Evolutionary conservation across 2,888 invertebrate species (phyloP), one percentile per base, ranked within the genome.

Genomic region (Anticlea derivata): DNA sequence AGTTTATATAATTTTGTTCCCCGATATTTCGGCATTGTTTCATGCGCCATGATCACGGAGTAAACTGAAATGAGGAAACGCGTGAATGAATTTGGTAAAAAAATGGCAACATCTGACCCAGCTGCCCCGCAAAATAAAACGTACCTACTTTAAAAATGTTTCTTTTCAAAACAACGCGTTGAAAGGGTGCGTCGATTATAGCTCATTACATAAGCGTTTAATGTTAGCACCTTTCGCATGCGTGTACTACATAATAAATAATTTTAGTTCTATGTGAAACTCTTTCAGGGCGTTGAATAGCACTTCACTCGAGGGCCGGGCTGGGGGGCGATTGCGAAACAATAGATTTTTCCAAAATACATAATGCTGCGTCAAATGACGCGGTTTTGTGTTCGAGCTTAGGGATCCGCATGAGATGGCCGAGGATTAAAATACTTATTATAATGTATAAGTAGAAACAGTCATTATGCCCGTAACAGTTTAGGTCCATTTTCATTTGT

Each of bases 341-440:
- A 90, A 89, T 87, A 67, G 82, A 80, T 79, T 86, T 83, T 86
- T 86, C 83, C 87, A 80, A 89, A 90, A 90, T 88, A 88, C 87
- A 88, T 88, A 88, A 87, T 83, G 80, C 75, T 74, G 78, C 84
- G 86, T 84, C 86, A 86, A 87, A 89, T 85, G 85, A 79, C 79
- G 77, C 73, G 79, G 81, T 78, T 77, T 75, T 77, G 77, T 75
- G 62, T 73, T 61, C 50, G 61, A 48, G 75, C 73, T 86, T 84
- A 85, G 88, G 74, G 86, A 61, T 83, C 85, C 74, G 70, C 59
- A 24, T 44, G 50, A 10, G 29, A 22, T 30, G 33, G 40, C 34
- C 22, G 17, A 13, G 8, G 27, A 50, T 20, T 12, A n/a, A 12
- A 38, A 41, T 1, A 12, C 3, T 7, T 12, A 17, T 17, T 17